Evolutionary conservation across 2,888 invertebrate species (phyloP), one percentile per base, ranked within the genome.

Genomic region (Drosophila tripunctata): DNA sequence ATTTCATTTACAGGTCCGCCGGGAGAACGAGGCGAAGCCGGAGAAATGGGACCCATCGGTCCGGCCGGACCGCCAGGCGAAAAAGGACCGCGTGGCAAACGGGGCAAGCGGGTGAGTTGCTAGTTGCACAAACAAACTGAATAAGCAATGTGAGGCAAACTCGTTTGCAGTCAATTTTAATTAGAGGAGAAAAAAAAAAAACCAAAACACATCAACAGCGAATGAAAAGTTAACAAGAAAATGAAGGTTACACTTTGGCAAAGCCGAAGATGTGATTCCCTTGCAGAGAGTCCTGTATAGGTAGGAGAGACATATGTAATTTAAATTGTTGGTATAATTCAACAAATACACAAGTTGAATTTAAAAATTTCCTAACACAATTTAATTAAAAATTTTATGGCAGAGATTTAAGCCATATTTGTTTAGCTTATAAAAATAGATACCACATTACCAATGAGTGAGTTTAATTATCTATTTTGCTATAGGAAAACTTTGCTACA

Each of bases 101-200:
- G 96, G 92, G 97, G 97, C 93, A 97, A 97, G 93, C 94, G 96
- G 96, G 97, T 97, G 96, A 95, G 93, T 93, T 92, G 88, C 74
- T 8, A 60, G 10, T 27, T 27, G n/a, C n/a, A 12, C 12, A 41
- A 24, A 45, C 33, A 41, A 58, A 66, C 22, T 30, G 48, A 48
- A 62, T 55, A 71, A 48, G 45, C 72, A 54, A 67, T 45, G 63
- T 38, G 24, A 50, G 19, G 50, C 48, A 62, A 70, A 67, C 74
- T 65, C 61, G 67, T 67, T 62, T 52, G 61, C 70, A 65, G 58
- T 74, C 67, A 65, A 70, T 76, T 77, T 76, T 76, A 76, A 76
- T 76, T 76, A 73, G 69, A 73, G 73, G 66, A 7, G 14, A 43
- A 24, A 40, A 14, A 27, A 27, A 3, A 24, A 27, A 27, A 27